Conservation (phyloP, 2,113 vertebrate species). For the Capra hircus region DNA sequence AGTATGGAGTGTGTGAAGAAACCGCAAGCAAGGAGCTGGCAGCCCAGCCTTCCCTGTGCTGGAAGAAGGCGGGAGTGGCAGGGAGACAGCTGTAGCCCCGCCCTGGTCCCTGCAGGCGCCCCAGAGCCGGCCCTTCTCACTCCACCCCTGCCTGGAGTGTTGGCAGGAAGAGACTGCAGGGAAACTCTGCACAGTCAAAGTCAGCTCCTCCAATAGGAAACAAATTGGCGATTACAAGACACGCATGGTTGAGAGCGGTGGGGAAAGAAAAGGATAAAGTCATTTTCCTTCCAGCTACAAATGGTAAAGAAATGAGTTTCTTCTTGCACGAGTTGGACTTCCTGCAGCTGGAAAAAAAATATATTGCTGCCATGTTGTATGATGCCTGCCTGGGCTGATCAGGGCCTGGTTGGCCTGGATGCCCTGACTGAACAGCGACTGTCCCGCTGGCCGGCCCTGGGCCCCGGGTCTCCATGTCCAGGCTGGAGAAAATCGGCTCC, state of each 20-base stretch:
- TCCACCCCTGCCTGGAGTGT: not conserved
- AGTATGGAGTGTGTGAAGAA: not conserved
- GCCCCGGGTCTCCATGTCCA: not conserved
- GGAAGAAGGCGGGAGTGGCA: rapidly evolving
- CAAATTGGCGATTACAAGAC: not conserved
- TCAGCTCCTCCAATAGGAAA: no score
- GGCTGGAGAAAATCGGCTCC: constrained; percentile 27
- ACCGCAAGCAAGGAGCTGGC: not conserved
- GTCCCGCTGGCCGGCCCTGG: not conserved
- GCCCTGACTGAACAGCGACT: not conserved
- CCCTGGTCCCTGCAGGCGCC: not conserved
- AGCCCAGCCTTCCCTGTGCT: not conserved
- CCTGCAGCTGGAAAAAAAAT: not conserved
- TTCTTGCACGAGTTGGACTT: not conserved
- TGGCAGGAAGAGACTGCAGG: not conserved
- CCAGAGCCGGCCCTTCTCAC: not conserved
- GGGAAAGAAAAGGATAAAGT: no score
- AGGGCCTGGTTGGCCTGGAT: not conserved
- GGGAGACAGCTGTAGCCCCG: not conserved
- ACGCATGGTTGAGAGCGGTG: not conserved
- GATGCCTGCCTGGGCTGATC: not conserved
- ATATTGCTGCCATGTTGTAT: not conserved
- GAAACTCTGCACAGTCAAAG: not conserved
- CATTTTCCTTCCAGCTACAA: not conserved
- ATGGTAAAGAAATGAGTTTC: constrained; percentile 17